Evolutionary conservation across 2,113 vertebrate species (phyloP).

Genomic region (Labrus mixtus): DNA sequence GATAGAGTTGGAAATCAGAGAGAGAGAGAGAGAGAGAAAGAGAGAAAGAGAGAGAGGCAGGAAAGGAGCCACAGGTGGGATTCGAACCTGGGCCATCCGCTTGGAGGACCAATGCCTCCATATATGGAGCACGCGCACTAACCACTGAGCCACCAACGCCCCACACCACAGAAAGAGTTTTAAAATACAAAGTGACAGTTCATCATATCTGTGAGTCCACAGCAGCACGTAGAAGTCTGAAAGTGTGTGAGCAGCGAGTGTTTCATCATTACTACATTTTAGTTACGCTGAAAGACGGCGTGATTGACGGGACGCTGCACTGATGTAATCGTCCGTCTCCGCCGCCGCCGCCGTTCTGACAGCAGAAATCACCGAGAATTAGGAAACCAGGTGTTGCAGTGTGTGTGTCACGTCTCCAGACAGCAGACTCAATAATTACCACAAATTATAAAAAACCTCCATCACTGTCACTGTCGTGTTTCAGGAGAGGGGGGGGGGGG

Average conservation of each 20-base stretch:
- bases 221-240: slow-evolving; percentile 15
- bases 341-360: slow-evolving; percentile 53
- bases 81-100: no score
- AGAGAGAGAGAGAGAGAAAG: no score
- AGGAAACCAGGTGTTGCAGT: slow-evolving; percentile 76
- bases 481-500: slow-evolving; percentile 41
- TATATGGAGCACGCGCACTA: no score
- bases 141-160: no score
- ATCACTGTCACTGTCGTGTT: slow-evolving; percentile 76
- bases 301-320: slow-evolving; percentile 54
- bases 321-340: slow-evolving; percentile 66
- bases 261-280: slow-evolving; percentile 62
- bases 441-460: slow-evolving; percentile 78
- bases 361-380: slow-evolving; percentile 74
- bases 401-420: slow-evolving; percentile 73
- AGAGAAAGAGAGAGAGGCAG: no score
- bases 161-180: slow-evolving; percentile 48
- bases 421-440: slow-evolving; percentile 78
- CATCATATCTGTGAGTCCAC: slow-evolving; percentile 16
- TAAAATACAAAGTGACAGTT: no score
- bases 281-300: slow-evolving; percentile 1
- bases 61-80: no score
- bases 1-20: no score
- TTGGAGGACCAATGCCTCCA: no score
- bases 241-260: slow-evolving; percentile 2